These are phyloP conservation scores for Balanococcus diminutus DNA, from an alignment of 2,888 invertebrate species.

Conservation along the genomic window DNA sequence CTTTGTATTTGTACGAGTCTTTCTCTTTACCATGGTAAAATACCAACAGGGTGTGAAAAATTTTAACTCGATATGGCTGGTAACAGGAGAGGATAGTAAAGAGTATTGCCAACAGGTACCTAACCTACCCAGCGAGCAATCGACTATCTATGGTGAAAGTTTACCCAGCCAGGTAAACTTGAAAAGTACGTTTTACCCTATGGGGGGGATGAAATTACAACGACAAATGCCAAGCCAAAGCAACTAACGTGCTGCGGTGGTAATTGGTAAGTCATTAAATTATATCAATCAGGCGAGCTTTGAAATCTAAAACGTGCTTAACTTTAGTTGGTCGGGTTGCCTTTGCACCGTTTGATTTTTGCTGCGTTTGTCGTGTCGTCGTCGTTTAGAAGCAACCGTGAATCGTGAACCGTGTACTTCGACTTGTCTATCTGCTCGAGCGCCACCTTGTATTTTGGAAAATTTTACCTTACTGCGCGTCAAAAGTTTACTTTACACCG, in stretches of 20 bases:
- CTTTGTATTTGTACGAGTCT: no score
- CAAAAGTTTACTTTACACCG: background rate
- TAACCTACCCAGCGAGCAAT: background rate
- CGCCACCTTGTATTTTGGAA: background rate
- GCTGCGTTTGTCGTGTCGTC: background rate
- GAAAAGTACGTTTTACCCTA: background rate
- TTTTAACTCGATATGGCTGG: background rate
- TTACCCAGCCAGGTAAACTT: background rate
- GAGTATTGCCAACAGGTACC: background rate
- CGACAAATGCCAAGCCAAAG: background rate
- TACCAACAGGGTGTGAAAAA: no score
- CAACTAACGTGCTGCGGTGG: background rate
- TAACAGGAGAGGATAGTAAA: no score
- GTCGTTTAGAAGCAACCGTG: no score
- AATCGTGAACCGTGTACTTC: background rate
- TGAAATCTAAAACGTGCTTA: constrained; percentile 35
- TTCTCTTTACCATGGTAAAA: no score
- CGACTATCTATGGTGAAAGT: background rate
- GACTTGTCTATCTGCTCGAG: background rate
- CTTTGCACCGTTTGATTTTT: background rate
- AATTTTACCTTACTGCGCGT: background rate
- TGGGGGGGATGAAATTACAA: background rate
- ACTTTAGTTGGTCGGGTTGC: background rate
- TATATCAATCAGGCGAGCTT: constrained; percentile 35
- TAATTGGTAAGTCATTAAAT: constrained; percentile 34